Conservation (phyloP, 2,888 invertebrate species). For the Busseola fusca region DNA sequence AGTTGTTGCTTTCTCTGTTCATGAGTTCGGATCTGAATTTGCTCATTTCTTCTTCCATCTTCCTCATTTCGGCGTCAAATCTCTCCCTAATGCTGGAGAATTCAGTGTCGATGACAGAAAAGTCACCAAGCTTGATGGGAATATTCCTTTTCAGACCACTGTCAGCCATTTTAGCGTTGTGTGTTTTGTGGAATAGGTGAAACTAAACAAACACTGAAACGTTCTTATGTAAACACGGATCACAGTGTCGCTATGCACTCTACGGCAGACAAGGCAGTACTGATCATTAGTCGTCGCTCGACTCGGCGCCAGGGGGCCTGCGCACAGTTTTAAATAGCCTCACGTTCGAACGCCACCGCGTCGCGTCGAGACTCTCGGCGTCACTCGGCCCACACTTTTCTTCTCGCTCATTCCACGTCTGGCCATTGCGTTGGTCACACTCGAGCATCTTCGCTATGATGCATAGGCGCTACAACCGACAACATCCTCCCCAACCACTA, state of each 20-base stretch:
- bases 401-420: conserved; percentile 88
- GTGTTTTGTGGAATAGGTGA: conserved; percentile 74
- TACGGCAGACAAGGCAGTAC: conserved; percentile 85
- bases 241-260: conserved; percentile 82
- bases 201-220: conserved; percentile 88
- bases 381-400: conserved; percentile 86
- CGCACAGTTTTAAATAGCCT: conserved; percentile 90
- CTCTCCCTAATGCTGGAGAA: conserved; percentile 98
- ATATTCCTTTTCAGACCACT: conserved; percentile 95
- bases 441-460: conserved; percentile 62
- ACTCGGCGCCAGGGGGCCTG: conserved; percentile 88
- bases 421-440: conserved; percentile 58
- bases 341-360: conserved; percentile 76
- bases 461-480: conserved; percentile 63
- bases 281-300: conserved; percentile 85
- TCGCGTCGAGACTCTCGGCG: conserved; percentile 78
- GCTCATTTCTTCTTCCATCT: conserved; percentile 99
- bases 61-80: conserved; percentile 98
- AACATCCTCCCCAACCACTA: conserved; percentile 65
- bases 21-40: conserved; percentile 97
- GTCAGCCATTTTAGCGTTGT: conserved; percentile 92
- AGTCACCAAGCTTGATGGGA: conserved; percentile 97
- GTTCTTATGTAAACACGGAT: conserved; percentile 85
- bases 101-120: conserved; percentile 98
- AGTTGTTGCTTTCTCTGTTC: conserved; percentile 97